phyloP scores from a whole-genome alignment of 1,140 invertebrate genomes.

The Drosophila azteca region DNA sequence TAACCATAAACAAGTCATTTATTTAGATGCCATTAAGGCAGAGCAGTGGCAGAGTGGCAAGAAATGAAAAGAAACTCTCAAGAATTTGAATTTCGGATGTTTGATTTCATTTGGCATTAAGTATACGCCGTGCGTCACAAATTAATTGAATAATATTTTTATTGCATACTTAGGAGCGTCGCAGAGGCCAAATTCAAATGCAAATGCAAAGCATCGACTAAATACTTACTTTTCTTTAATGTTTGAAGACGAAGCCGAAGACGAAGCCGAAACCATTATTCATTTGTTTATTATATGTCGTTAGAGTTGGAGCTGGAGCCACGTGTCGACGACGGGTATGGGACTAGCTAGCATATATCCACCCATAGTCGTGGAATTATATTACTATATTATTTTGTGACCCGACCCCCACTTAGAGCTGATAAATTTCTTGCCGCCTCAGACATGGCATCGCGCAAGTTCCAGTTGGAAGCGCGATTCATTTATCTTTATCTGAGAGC shows the following conservation, averaged over 20 bases:
- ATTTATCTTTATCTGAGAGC: conserved; percentile 22
- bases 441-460: conserved; percentile 32
- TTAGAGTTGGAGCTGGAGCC: conserved; percentile 1
- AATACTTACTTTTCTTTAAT: not conserved
- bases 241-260: no score
- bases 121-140: conserved; percentile 18
- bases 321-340: conserved; percentile 20
- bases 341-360: conserved; percentile 8
- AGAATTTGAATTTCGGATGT: no score
- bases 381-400: conserved; percentile 19
- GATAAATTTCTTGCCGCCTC: conserved; percentile 10
- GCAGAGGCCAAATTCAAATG: not conserved
- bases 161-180: conserved; percentile 36
- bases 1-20: no score
- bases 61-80: no score
- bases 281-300: conserved; percentile 5
- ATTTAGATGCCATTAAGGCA: no score
- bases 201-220: not conserved
- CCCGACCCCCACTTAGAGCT: conserved; percentile 10
- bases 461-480: conserved; percentile 20
- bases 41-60: no score
- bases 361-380: no score
- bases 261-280: not conserved
- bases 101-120: conserved; percentile 1
- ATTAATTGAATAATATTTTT: not conserved